Percentiles rank a stretch among this genome's conserved stretches.
Conservation (phyloP, 2,113 vertebrate genomes). For the Podilymbus podiceps region DNA sequence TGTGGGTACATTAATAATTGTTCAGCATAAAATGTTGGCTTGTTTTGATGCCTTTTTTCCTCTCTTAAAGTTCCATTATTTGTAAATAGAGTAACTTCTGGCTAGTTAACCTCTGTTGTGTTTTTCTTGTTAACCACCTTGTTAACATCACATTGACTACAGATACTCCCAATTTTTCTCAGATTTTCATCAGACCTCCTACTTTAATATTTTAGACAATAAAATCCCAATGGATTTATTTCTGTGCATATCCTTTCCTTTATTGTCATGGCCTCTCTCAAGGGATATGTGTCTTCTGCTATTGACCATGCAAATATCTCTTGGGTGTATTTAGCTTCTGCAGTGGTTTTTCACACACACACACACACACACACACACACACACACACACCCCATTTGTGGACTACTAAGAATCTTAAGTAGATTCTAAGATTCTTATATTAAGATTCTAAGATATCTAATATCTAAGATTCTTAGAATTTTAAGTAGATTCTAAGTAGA, state of each 20-base stretch:
- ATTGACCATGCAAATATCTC: background rate
- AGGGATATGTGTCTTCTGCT: background rate
- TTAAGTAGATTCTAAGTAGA: too few species aligned
- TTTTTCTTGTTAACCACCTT: background rate
- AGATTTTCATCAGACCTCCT: background rate
- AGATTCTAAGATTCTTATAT: too few species aligned
- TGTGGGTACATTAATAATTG: background rate
- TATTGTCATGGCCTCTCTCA: background rate
- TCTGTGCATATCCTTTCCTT: background rate
- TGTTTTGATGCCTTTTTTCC: background rate
- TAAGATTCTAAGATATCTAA: too few species aligned
- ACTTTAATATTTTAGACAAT: background rate
- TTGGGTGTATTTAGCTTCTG: background rate
- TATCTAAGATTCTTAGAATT: too few species aligned
- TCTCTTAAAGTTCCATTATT: background rate
- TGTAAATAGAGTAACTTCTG: background rate
- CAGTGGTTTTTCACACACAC: too few species aligned
- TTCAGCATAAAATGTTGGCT: constrained; percentile 14
- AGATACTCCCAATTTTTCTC: background rate
- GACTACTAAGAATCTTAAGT: background rate
- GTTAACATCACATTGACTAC: background rate
- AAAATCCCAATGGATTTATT: background rate
- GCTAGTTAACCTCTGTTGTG: background rate
- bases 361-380: too few species aligned
- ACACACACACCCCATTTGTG: too few species aligned